A percentile compares a stretch with the other conserved stretches of the same genome.
Conservation (phyloP, 2,888 invertebrate species). For the Lamproptera curius region DNA sequence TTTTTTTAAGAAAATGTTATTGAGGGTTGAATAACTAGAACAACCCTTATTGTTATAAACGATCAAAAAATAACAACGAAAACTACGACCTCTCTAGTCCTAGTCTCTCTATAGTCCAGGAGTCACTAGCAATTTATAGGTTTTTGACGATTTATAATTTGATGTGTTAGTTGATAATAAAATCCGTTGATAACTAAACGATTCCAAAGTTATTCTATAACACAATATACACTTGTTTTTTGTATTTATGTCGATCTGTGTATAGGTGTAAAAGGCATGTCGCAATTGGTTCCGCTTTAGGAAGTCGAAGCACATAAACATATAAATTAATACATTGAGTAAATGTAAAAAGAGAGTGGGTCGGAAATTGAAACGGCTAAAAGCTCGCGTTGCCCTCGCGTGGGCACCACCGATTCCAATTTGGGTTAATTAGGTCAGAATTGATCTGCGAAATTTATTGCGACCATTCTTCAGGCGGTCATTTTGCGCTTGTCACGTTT, state of each 20-base stretch:
- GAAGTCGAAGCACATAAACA: not conserved
- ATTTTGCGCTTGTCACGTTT: constrained; percentile 15
- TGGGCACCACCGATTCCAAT: constrained; percentile 14
- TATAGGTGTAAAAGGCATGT: not conserved
- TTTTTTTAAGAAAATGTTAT: no score
- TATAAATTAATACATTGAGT: not conserved
- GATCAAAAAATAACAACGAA: no score
- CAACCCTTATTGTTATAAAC: no score
- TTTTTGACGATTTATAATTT: not conserved
- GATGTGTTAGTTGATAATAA: not conserved
- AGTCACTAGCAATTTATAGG: not conserved
- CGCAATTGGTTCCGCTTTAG: not conserved
- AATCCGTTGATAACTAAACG: not conserved
- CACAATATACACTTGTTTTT: not conserved
- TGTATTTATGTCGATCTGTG: not conserved
- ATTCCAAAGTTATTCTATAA: not conserved
- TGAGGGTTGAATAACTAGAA: no score
- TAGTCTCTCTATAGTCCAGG: not conserved
- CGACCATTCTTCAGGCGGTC: constrained; percentile 11
- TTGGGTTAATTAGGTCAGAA: constrained; percentile 21
- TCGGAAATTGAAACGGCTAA: constrained; percentile 5
- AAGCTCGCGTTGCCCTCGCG: constrained; percentile 16
- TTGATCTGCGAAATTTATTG: constrained; percentile 18
- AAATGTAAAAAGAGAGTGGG: constrained; percentile 20
- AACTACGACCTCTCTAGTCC: no score